A percentile compares a stretch with the other conserved stretches of the same genome.
Evolutionary conservation across 2,113 vertebrate genomes (phyloP).

Genomic region (Ciconia boyciana): DNA sequence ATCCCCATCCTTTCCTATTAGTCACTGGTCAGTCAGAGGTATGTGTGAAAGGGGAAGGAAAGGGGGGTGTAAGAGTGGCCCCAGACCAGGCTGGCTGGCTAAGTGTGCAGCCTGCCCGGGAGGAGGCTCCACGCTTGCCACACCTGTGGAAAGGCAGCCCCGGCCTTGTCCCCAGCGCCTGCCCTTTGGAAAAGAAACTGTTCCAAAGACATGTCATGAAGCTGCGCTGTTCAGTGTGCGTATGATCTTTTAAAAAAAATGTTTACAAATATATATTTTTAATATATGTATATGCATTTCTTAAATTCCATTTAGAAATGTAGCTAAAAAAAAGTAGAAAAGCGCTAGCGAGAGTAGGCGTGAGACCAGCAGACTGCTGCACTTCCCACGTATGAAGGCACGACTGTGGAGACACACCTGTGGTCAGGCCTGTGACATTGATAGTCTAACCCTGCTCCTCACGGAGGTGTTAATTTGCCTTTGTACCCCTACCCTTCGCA

Average conservation of each 20-base stretch:
- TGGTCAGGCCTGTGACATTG: background rate
- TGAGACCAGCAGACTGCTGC: background rate
- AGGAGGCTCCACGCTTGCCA: background rate
- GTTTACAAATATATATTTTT: constrained; percentile 33
- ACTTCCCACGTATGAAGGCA: constrained; percentile 15
- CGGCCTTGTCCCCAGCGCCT: background rate
- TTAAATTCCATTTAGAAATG: constrained; percentile 21
- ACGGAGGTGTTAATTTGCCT: background rate
- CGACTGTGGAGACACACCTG: background rate
- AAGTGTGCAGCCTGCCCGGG: accelerated
- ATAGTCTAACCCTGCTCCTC: background rate
- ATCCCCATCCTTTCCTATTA: background rate
- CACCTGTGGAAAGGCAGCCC: background rate
- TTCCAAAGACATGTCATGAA: background rate
- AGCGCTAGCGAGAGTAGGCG: background rate
- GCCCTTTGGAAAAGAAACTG: background rate
- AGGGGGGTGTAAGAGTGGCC: background rate
- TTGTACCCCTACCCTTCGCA: background rate
- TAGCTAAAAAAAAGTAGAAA: constrained; percentile 31
- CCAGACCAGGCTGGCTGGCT: background rate
- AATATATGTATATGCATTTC: background rate
- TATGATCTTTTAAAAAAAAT: background rate
- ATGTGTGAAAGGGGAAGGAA: background rate
- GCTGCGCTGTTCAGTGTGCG: background rate
- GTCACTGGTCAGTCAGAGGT: background rate